Percentiles rank a stretch among this genome's conserved stretches.
These are phyloP conservation scores for Bhutanitis thaidina DNA, from an alignment of 2,888 invertebrate genomes.

Conservation along the genomic window DNA sequence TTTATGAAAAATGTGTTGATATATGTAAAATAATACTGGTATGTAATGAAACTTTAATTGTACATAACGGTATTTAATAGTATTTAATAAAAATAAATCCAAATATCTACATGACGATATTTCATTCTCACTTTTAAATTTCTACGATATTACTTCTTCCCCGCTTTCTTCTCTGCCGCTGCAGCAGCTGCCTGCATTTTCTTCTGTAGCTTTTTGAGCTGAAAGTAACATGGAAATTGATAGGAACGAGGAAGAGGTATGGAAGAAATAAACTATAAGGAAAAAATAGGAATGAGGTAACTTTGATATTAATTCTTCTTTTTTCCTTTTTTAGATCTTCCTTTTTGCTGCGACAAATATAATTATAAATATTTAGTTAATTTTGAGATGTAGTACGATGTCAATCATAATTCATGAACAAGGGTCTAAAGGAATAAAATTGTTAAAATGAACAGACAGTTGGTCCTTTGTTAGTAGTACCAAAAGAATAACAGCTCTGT, in stretches of 20 bases:
- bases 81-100: background rate
- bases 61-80: background rate
- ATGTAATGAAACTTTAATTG: background rate
- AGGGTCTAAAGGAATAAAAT: too few relatives aligned
- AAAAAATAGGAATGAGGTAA: conserved; percentile 2
- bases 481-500: too few relatives aligned
- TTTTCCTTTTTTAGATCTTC: conserved; percentile 66
- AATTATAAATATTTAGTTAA: background rate
- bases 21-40: too few relatives aligned
- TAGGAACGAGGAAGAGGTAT: conserved; percentile 17
- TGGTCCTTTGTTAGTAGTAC: too few relatives aligned
- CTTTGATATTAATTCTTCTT: conserved; percentile 51
- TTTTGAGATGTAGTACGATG: too few relatives aligned
- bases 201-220: conserved; percentile 55
- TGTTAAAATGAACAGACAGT: too few relatives aligned
- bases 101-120: background rate
- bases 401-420: too few relatives aligned
- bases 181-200: conserved; percentile 48
- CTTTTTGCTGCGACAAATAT: conserved; percentile 36
- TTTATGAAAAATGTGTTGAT: too few relatives aligned
- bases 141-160: conserved; percentile 19
- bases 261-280: conserved; percentile 4
- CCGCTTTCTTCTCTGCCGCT: conserved; percentile 34
- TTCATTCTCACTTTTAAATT: background rate
- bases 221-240: conserved; percentile 25